phyloP scores from a whole-genome alignment of 1,140 invertebrate genomes.

The Metaphire vulgaris region DNA sequence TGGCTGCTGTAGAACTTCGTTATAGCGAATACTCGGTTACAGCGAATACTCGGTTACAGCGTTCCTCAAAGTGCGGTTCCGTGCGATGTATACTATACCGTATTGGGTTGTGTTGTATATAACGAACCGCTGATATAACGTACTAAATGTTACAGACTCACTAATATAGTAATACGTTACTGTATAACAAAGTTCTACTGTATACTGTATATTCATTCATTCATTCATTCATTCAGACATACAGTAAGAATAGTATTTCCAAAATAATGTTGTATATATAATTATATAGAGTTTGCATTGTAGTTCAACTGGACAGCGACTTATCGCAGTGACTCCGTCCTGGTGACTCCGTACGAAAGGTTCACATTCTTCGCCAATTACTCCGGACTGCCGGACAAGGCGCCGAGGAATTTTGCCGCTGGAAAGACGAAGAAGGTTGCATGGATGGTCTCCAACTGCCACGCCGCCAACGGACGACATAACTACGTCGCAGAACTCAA shows the following conservation, averaged over 20 bases:
- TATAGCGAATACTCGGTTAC: neutral
- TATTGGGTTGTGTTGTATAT: too few species aligned
- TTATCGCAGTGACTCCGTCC: conserved; percentile 84
- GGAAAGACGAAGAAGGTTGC: conserved; percentile 51
- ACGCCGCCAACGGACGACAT: conserved; percentile 54
- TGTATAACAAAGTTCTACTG: neutral
- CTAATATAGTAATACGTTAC: neutral
- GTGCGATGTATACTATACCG: too few species aligned
- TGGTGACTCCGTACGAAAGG: conserved; percentile 90
- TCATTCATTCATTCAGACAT: neutral
- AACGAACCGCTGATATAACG: too few species aligned
- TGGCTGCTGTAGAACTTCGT: neutral
- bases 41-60: too few species aligned
- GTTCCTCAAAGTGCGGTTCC: too few species aligned
- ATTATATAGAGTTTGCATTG: neutral
- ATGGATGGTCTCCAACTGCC: conserved; percentile 58
- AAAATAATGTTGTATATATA: too few species aligned
- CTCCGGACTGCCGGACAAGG: conserved; percentile 5
- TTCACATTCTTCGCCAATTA: conserved; percentile 68
- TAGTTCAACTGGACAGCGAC: conserved; percentile 75
- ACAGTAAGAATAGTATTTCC: neutral
- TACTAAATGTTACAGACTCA: too few species aligned
- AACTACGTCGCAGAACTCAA: conserved; percentile 57
- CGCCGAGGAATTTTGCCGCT: conserved; percentile 23
- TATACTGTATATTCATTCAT: neutral